Evolutionary conservation across 2,888 invertebrate species (phyloP).

Genomic region (Melinaea marsaeus): DNA sequence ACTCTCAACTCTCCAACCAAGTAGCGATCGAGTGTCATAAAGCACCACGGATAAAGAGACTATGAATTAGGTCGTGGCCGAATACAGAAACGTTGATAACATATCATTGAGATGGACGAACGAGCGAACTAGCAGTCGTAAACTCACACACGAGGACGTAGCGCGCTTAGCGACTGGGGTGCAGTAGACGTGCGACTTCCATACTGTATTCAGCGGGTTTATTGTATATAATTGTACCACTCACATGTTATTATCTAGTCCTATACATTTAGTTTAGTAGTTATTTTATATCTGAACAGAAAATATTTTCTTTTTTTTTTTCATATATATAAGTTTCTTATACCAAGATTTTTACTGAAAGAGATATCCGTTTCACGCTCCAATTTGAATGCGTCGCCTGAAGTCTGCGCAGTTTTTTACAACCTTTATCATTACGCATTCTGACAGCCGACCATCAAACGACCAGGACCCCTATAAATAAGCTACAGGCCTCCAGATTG

Average conservation of each 20-base stretch:
- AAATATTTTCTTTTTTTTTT: too few species aligned
- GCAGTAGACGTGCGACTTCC: conserved; percentile 38
- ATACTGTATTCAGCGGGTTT: background rate
- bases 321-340: too few species aligned
- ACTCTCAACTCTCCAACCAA: conserved; percentile 18
- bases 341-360: too few species aligned
- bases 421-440: conserved; percentile 74
- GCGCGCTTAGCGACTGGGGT: conserved; percentile 31
- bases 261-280: too few species aligned
- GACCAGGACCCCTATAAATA: conserved; percentile 71
- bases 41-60: conserved; percentile 37
- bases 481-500: conserved; percentile 72
- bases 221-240: too few species aligned
- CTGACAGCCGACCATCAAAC: conserved; percentile 70
- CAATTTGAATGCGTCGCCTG: background rate
- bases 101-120: conserved; percentile 58
- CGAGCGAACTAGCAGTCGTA: conserved; percentile 64
- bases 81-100: conserved; percentile 56
- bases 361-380: too few species aligned
- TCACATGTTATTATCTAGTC: too few species aligned
- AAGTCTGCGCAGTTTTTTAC: conserved; percentile 52
- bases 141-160: conserved; percentile 56
- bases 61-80: conserved; percentile 41
- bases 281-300: too few species aligned
- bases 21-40: conserved; percentile 40